Evolutionary conservation across 2,797 vertebrate genomes (phyloP), one percentile per base, ranked within the genome.

Genomic region (Acanthurus tractus): DNA sequence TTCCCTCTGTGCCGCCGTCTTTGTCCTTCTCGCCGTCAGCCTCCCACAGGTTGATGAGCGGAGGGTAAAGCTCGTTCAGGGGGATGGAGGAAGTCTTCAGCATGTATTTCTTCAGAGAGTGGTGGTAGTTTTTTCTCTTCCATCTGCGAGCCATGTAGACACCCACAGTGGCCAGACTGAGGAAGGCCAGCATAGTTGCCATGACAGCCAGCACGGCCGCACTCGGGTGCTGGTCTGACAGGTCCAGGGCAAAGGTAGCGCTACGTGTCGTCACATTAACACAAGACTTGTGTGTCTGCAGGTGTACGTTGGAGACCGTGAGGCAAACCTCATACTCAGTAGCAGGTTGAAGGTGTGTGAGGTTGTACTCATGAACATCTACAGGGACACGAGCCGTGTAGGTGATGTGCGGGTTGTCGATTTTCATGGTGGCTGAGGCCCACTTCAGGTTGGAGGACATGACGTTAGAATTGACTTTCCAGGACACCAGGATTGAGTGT

Each of bases 41-140:
- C 87, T 99, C 98, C 98, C 98, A 99, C 89, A 99, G 96, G 93
- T 97, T 99, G 91, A 99, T 99, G 85, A 99, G 98, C 0, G 98
- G 98, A 10, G 98, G 98, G 91, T 99, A 99, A 25, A 99, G 96
- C 94, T 99, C 98, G 0, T 99, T 99, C 72, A 99, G 94, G 0
- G 98, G 98, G 85, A 99, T 99, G 5, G 98, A 99, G 8, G 98
- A 99, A 20, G 98, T 99, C 93, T 99, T 99, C 92, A 99, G 96
- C 98, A 99, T 99, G 95, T 99, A 99, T 87, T 99, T 99, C 92
- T 99, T 99, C 74, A 99, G 85, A 0, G 98, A 99, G 78, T 99
- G 98, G 88, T 99, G 98, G 89, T 99, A 99, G 93, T 99, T 99
- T 94, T 98, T 99, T 13, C 98, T 96, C 91, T 98, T 99, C 92